Percentiles rank a stretch among this genome's conserved stretches.
Conservation (phyloP, 2,113 vertebrate species). For the Bufo gargarizans region DNA sequence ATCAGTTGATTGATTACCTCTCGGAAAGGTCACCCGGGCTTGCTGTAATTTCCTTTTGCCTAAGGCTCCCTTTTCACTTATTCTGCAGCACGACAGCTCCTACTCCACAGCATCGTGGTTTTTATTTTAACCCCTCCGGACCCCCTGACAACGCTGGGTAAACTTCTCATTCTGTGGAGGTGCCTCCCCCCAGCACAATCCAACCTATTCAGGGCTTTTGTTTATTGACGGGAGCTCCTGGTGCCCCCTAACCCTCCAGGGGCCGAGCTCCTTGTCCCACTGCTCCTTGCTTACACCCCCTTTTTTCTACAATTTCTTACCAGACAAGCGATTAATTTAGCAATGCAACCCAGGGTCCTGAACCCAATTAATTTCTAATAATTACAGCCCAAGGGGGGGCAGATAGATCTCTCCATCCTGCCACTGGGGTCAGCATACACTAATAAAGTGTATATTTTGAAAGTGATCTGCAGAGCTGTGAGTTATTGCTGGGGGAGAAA, state of each 20-base stretch:
- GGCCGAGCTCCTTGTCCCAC: slow-evolving; percentile 62
- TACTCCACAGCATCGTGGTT: slow-evolving; percentile 83
- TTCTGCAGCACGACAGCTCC: slow-evolving; percentile 84
- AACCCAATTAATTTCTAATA: slow-evolving; percentile 98
- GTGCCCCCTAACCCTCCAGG: slow-evolving; percentile 62
- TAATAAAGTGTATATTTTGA: slow-evolving; percentile 86
- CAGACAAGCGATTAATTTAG: slow-evolving; percentile 86
- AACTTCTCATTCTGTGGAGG: slow-evolving; percentile 65
- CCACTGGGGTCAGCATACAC: slow-evolving; percentile 82
- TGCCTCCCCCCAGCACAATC: slow-evolving; percentile 56
- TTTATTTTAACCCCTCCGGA: slow-evolving; percentile 89
- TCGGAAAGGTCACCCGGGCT: slow-evolving; percentile 96
- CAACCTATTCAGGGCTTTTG: slow-evolving; percentile 65
- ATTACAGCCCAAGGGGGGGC: slow-evolving; percentile 88
- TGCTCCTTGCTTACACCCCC: slow-evolving; percentile 67
- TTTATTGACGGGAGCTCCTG: slow-evolving; percentile 61
- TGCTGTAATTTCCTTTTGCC: slow-evolving; percentile 98
- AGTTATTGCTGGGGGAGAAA: slow-evolving; percentile 90
- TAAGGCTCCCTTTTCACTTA: slow-evolving; percentile 97
- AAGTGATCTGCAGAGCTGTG: slow-evolving; percentile 81
- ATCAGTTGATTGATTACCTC: slow-evolving; percentile 99
- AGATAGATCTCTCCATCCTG: slow-evolving; percentile 76
- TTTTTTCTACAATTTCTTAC: slow-evolving; percentile 77
- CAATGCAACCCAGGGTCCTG: slow-evolving; percentile 82
- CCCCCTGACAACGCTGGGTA: slow-evolving; percentile 73